Percentiles rank a stretch among this genome's conserved stretches.
Evolutionary conservation across 2,797 vertebrate species (phyloP).

Genomic region (Pogoniulus pusillus): DNA sequence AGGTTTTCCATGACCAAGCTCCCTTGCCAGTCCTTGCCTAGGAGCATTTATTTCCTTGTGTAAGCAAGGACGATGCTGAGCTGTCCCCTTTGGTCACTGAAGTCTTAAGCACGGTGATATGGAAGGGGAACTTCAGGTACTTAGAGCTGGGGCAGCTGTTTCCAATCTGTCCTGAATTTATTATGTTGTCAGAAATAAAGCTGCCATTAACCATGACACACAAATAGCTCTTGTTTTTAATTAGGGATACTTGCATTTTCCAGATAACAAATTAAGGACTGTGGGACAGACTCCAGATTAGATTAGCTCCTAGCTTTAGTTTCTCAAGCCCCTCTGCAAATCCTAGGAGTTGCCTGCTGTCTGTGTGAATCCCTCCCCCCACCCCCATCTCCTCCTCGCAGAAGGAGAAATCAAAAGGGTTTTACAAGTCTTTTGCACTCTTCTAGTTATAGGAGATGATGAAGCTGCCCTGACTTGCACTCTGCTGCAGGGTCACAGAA

Average conservation of each 20-base stretch:
- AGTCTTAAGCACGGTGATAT: neutral
- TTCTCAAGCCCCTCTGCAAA: neutral
- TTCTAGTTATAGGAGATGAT: neutral
- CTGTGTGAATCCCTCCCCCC: neutral
- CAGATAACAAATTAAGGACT: conserved; percentile 37
- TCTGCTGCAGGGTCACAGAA: neutral
- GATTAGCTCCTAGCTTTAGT: neutral
- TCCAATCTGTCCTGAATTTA: conserved; percentile 31
- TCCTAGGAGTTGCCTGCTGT: neutral
- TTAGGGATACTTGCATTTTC: conserved; percentile 9
- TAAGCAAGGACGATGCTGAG: conserved; percentile 35
- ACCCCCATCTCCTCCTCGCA: neutral
- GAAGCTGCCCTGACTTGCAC: neutral
- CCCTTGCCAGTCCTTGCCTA: neutral
- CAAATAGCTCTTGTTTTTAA: conserved; percentile 35
- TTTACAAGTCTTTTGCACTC: neutral
- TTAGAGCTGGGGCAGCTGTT: neutral
- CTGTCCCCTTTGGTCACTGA: neutral
- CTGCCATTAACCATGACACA: neutral
- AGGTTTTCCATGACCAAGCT: conserved; percentile 16
- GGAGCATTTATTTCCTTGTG: neutral
- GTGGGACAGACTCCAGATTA: conserved; percentile 10
- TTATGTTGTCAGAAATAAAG: conserved; percentile 12
- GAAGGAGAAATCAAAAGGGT: neutral
- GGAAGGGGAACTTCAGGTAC: conserved; percentile 1